phyloP scores from a whole-genome alignment of 2,888 invertebrate species.

The Busseola fusca region DNA sequence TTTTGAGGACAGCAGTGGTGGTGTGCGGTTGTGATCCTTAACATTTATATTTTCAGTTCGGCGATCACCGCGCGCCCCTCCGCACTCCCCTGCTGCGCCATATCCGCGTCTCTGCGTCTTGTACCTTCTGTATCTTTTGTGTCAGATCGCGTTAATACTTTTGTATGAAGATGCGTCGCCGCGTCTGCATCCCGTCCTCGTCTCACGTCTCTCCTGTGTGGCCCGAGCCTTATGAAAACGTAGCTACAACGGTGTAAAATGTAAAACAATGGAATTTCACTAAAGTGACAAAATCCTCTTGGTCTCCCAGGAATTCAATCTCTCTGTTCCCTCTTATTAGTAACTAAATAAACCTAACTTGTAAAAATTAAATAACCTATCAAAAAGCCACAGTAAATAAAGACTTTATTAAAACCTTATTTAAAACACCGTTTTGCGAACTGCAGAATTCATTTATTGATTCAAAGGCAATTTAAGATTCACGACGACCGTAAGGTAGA shows the following conservation, averaged over 20 bases:
- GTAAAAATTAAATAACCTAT: background rate
- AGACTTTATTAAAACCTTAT: slow-evolving; percentile 37
- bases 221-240: background rate
- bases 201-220: background rate
- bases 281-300: slow-evolving; percentile 26
- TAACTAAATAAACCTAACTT: background rate
- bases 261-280: slow-evolving; percentile 15
- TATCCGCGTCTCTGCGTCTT: background rate
- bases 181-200: background rate
- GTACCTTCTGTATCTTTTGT: background rate
- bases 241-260: background rate
- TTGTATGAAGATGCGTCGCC: background rate
- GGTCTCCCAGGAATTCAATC: slow-evolving; percentile 30
- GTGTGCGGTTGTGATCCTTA: background rate
- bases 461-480: slow-evolving; percentile 62
- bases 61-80: background rate
- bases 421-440: slow-evolving; percentile 39
- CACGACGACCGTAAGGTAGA: slow-evolving; percentile 61
- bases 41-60: background rate
- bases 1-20: background rate
- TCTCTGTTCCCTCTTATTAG: too few relatives aligned
- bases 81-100: background rate
- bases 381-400: background rate
- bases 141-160: background rate
- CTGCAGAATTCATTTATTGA: slow-evolving; percentile 51